Evolutionary conservation across 2,797 vertebrate genomes (phyloP).

Genomic region (Atherinosoma microstoma): DNA sequence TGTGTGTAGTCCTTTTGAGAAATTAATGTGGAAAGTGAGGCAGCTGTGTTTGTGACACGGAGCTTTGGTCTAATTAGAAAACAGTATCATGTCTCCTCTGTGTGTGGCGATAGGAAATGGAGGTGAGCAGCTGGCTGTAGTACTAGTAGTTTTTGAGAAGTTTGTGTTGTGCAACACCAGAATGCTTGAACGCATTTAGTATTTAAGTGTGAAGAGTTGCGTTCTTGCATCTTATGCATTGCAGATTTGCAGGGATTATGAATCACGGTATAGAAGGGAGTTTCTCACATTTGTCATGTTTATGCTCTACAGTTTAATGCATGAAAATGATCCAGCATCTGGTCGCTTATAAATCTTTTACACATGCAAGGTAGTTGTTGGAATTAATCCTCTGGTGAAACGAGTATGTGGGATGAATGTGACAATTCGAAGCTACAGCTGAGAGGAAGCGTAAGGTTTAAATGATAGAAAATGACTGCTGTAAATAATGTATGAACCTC

Average conservation of each 20-base stretch:
- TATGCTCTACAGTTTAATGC: conserved; percentile 4
- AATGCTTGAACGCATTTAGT: conserved; percentile 13
- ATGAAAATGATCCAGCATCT: conserved; percentile 10
- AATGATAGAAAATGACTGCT: conserved; percentile 35
- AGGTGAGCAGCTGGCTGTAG: neutral
- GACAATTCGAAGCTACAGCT: conserved; percentile 25
- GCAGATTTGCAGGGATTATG: conserved; percentile 9
- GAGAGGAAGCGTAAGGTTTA: conserved; percentile 28
- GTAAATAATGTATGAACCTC: conserved; percentile 46
- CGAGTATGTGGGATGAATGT: conserved; percentile 25
- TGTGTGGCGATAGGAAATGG: conserved; percentile 10
- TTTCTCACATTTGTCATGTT: conserved; percentile 11
- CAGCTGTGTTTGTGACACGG: conserved; percentile 52
- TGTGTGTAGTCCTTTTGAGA: conserved; percentile 15
- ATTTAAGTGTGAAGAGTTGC: conserved; percentile 21
- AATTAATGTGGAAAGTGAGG: conserved; percentile 40
- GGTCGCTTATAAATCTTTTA: conserved; percentile 3
- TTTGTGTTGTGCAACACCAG: conserved; percentile 24
- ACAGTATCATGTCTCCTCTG: conserved; percentile 22
- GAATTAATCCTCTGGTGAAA: conserved; percentile 6
- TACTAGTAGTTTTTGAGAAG: conserved; percentile 4
- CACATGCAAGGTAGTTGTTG: conserved; percentile 6
- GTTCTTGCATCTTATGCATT: neutral
- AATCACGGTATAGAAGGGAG: conserved; percentile 12
- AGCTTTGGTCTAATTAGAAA: conserved; percentile 63